Evolutionary conservation across 2,113 vertebrate species (phyloP), one percentile per base, ranked within the genome.

Genomic region (Callospermophilus lateralis): DNA sequence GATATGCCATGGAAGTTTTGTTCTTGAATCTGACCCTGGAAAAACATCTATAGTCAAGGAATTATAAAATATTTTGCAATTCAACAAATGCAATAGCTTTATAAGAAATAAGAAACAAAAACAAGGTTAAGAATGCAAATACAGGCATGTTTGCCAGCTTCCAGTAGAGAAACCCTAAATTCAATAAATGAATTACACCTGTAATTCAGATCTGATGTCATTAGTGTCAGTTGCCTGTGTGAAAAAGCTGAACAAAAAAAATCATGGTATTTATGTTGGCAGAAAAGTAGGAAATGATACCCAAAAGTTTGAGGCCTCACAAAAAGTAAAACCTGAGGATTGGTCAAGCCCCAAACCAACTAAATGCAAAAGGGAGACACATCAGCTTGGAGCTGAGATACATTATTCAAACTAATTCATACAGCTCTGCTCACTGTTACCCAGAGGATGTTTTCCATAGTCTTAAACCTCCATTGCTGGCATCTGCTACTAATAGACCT

Each of bases 281-380:
- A 93, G 19, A 70, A 89, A 87, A 81, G 53, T 84, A 9, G 32
- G 20, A 86, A 73, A 88, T 86, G n/a, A 34, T 30, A 95, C 22
- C 19, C 48, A 65, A 85, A 9, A 2, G 13, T 26, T 88, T 37
- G 68, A 95, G 61, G 83, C 6, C 53, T 15, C 15, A 39, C 17
- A 89, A 8, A 61, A 16, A 30, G 6, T 84, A 39, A 63, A 45
- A 1, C 6, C 8, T 84, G 51, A 58, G 67, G 51, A 84, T 2
- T 74, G 48, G 84, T 58, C 26, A 74, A 26, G 2, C 28, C 61
- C 24, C 81, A 84, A n/a, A 84, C 3, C n/a, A 58, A 73, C 16
- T 8, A 13, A 67, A 7, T 8, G 3, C 5, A 4, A 80, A 58
- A 8, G 32, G 83, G 8, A 0, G 45, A 48, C 65, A 11, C 30